phyloP scores from a whole-genome alignment of 2,888 invertebrate species.

The Epinotia nisella region DNA sequence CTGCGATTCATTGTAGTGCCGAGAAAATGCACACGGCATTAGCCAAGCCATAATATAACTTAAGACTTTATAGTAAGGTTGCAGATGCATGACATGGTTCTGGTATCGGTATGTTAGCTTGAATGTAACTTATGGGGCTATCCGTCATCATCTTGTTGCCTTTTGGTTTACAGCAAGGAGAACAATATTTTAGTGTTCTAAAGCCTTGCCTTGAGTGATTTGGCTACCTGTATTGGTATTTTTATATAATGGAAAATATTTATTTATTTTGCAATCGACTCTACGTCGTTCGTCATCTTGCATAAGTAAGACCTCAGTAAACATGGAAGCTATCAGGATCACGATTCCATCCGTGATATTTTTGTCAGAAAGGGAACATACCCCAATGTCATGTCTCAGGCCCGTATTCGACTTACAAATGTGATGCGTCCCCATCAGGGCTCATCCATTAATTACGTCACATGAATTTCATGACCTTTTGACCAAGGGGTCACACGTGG shows the following conservation, averaged over 20 bases:
- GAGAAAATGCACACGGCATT: not conserved
- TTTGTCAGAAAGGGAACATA: no score
- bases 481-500: no score
- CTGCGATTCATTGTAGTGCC: conserved; percentile 7
- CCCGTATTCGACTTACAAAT: no score
- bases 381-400: no score
- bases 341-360: no score
- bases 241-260: not conserved
- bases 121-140: conserved; percentile 18
- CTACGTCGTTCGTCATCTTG: no score
- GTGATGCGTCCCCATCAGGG: no score
- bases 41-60: not conserved
- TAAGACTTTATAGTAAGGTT: not conserved
- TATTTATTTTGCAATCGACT: no score
- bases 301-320: no score
- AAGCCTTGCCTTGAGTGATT: not conserved
- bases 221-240: not conserved
- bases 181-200: conserved; percentile 21
- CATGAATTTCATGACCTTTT: no score
- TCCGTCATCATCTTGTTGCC: conserved; percentile 25
- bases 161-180: conserved; percentile 30
- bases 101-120: conserved; percentile 1
- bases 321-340: no score
- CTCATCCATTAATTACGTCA: no score
- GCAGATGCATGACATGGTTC: not conserved